Evolutionary conservation across 2,888 invertebrate species (phyloP).

Genomic region (Sminthurinus aureus): DNA sequence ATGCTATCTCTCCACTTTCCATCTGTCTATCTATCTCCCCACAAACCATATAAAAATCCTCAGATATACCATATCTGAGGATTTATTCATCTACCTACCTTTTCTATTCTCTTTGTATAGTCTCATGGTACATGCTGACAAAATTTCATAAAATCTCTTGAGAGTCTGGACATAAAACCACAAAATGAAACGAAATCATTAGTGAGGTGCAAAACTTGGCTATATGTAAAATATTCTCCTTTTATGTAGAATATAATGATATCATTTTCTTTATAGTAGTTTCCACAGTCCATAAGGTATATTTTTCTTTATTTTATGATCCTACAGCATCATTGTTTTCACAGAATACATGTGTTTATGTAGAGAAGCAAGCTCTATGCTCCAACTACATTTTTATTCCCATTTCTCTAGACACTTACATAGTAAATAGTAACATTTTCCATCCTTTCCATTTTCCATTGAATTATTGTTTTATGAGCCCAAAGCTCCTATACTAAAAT

Average conservation of each 20-base stretch:
- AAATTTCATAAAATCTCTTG: slow-evolving; percentile 17
- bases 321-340: background rate
- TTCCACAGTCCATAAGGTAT: background rate
- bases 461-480: background rate
- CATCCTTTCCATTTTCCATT: background rate
- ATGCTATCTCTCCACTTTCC: no score
- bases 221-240: background rate
- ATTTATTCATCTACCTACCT: background rate
- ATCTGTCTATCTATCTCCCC: background rate
- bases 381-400: background rate
- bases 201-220: background rate
- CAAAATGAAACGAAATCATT: background rate
- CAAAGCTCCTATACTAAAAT: background rate
- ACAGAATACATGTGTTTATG: no score
- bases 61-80: background rate
- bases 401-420: background rate
- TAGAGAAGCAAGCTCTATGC: no score
- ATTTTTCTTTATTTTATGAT: background rate
- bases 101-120: no score
- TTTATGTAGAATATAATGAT: no score
- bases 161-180: slow-evolving; percentile 15
- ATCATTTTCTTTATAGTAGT: no score
- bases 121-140: background rate
- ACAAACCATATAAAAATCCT: background rate
- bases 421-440: background rate